Conservation (phyloP, 2,797 vertebrate genomes). For the Triplophysa bombifrons region DNA sequence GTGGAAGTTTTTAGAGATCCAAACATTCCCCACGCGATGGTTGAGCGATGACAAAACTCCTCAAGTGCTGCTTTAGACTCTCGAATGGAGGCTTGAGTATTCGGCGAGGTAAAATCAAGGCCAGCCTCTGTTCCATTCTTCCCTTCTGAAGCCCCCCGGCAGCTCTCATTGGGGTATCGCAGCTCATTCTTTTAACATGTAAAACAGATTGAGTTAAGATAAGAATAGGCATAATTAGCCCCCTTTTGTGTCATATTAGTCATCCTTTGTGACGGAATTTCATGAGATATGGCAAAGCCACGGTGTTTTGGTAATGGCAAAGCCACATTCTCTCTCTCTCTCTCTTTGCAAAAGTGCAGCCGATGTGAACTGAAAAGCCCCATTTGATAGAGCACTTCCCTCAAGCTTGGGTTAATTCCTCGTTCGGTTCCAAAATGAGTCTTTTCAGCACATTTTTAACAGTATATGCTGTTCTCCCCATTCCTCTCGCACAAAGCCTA, state of each 20-base stretch:
- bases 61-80: conserved; percentile 19
- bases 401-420: conserved; percentile 56
- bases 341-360: conserved; percentile 22
- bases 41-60: background rate
- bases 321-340: conserved; percentile 12
- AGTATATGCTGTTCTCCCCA: conserved; percentile 32
- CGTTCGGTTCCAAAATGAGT: conserved; percentile 51
- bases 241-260: conserved; percentile 47
- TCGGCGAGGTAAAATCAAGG: conserved; percentile 25
- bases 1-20: background rate
- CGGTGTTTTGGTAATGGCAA: conserved; percentile 14
- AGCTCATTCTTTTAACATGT: conserved; percentile 38
- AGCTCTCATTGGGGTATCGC: conserved; percentile 38
- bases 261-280: conserved; percentile 38
- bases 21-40: background rate
- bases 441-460: conserved; percentile 53
- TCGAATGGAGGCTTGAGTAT: conserved; percentile 5
- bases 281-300: conserved; percentile 14
- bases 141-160: conserved; percentile 13
- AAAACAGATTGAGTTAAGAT: conserved; percentile 35
- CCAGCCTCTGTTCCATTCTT: conserved; percentile 3
- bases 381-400: conserved; percentile 46
- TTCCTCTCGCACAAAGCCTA: conserved; percentile 50
- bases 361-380: conserved; percentile 32
- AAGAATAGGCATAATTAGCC: conserved; percentile 44